phyloP scores from a whole-genome alignment of 1,140 invertebrate species.

The Eciton burchellii region DNA sequence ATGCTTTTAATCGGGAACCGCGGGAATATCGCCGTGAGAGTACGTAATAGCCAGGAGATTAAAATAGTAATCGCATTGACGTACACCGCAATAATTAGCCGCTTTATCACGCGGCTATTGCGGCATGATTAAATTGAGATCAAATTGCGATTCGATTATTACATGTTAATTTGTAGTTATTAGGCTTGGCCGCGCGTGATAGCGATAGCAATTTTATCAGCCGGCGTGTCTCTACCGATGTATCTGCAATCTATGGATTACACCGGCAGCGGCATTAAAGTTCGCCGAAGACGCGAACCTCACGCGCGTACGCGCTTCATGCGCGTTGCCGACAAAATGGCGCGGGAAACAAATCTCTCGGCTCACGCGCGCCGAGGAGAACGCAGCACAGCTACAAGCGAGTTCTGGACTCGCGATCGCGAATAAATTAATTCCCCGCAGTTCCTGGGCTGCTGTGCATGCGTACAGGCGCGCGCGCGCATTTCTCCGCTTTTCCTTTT shows the following conservation, averaged over 20 bases:
- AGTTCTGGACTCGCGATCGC: constrained; percentile 52
- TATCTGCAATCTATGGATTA: constrained; percentile 11
- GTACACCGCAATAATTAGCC: constrained; percentile 26
- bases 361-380: constrained; percentile 13
- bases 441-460: constrained; percentile 15
- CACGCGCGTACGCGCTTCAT: constrained; percentile 13
- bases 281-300: neutral
- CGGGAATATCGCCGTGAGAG: neutral
- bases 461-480: neutral
- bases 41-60: neutral
- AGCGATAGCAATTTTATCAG: neutral
- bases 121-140: constrained; percentile 12
- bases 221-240: too few species aligned
- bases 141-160: constrained; percentile 38
- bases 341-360: constrained; percentile 18
- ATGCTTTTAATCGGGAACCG: constrained; percentile 4
- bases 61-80: constrained; percentile 21
- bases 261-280: neutral
- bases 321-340: neutral
- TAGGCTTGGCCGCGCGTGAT: neutral
- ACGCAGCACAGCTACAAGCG: constrained; percentile 46
- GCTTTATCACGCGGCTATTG: constrained; percentile 17
- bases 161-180: constrained; percentile 17
- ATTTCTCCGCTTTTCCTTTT: constrained; percentile 27
- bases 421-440: constrained; percentile 51